A percentile compares a stretch with the other conserved stretches of the same genome.
phyloP scores from a whole-genome alignment of 2,797 vertebrate genomes.

The Antennarius maculatus region DNA sequence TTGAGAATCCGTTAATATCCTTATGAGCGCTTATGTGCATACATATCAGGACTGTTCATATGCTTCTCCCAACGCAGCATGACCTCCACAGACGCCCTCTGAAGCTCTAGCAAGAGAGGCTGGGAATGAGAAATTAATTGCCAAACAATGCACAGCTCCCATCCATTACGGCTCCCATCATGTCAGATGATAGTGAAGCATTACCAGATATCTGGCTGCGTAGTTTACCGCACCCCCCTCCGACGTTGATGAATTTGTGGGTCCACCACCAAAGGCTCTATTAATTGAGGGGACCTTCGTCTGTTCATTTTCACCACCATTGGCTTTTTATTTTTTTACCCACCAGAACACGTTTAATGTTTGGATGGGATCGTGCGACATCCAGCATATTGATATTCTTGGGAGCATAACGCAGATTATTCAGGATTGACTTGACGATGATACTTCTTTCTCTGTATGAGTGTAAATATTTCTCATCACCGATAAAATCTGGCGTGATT shows the following conservation, averaged over 20 bases:
- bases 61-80: constrained; percentile 48
- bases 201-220: constrained; percentile 85
- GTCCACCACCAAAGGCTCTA: constrained; percentile 75
- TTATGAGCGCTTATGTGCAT: constrained; percentile 47
- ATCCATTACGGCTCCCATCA: constrained; percentile 90
- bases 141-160: constrained; percentile 87
- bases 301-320: constrained; percentile 59
- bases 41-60: constrained; percentile 50
- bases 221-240: constrained; percentile 80
- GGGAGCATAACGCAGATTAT: constrained; percentile 3
- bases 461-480: constrained; percentile 14
- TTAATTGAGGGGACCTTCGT: constrained; percentile 77
- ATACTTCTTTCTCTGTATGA: neutral
- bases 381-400: constrained; percentile 31
- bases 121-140: constrained; percentile 88
- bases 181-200: constrained; percentile 88
- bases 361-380: constrained; percentile 25
- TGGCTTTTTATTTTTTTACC: neutral
- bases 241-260: constrained; percentile 77
- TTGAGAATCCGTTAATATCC: no score
- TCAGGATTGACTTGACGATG: neutral
- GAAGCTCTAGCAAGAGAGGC: constrained; percentile 55
- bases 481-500: neutral
- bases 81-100: constrained; percentile 74
- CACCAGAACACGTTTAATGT: constrained; percentile 15